A percentile compares a stretch with the other conserved stretches of the same genome.
These are phyloP conservation scores for Hycleus cichorii DNA, from an alignment of 1,140 invertebrate species.

Conservation along the genomic window DNA sequence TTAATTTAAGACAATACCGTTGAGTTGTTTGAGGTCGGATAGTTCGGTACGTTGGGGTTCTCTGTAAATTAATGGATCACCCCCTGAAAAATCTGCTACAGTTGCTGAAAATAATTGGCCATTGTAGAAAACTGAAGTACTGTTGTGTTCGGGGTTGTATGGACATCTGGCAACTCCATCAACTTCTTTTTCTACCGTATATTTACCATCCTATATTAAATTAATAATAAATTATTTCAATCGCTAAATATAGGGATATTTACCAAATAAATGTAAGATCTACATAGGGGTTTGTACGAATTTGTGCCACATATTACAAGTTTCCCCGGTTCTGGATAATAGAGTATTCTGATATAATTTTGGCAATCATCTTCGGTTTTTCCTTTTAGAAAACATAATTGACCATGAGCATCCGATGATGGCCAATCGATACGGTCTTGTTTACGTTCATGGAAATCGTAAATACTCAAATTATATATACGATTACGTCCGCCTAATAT, in stretches of 20 bases:
- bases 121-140: conserved; percentile 77
- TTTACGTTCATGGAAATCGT: conserved; percentile 55
- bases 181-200: conserved; percentile 54
- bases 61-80: conserved; percentile 86
- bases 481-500: conserved; percentile 58
- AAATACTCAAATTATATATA: conserved; percentile 73
- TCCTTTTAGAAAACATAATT: conserved; percentile 81
- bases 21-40: conserved; percentile 67
- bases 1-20: conserved; percentile 47
- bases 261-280: conserved; percentile 61
- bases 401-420: conserved; percentile 70
- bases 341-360: conserved; percentile 90
- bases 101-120: conserved; percentile 88
- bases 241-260: conserved; percentile 23
- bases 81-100: conserved; percentile 88
- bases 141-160: conserved; percentile 89
- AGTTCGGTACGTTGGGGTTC: conserved; percentile 79
- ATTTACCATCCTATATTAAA: conserved; percentile 45
- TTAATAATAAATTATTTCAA: neutral
- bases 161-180: conserved; percentile 83
- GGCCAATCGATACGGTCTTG: conserved; percentile 64
- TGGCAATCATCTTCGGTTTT: conserved; percentile 88
- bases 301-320: conserved; percentile 93
- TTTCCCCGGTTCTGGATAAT: conserved; percentile 58
- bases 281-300: conserved; percentile 89